phyloP scores from a whole-genome alignment of 1,140 invertebrate genomes.

The Meloidogyne chitwoodi region DNA sequence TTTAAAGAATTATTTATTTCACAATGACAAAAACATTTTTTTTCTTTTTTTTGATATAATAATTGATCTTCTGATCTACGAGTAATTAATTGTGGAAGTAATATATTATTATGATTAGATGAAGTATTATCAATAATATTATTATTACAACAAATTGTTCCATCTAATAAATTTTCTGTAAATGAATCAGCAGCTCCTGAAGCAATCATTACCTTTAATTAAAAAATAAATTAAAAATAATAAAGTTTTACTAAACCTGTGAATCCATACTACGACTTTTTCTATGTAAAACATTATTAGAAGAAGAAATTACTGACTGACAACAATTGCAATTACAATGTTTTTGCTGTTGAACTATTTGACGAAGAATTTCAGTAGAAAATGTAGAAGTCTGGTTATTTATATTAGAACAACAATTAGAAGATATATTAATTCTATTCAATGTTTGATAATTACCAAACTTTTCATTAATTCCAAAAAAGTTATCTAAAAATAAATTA shows the following conservation, averaged over 20 bases:
- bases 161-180: not conserved
- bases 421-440: not conserved
- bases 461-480: not conserved
- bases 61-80: no score
- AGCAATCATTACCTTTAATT: not conserved
- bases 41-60: not conserved
- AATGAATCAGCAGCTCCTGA: not conserved
- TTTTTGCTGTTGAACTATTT: not conserved
- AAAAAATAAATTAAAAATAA: not conserved
- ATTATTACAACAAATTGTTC: not conserved
- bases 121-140: not conserved
- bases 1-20: not conserved
- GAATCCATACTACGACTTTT: conserved; percentile 56
- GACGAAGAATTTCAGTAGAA: not conserved
- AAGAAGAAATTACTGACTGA: not conserved
- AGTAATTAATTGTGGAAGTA: no score
- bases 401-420: not conserved
- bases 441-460: not conserved
- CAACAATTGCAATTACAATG: not conserved
- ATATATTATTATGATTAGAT: not conserved
- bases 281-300: conserved; percentile 34
- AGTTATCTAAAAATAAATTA: not conserved
- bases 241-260: conserved; percentile 26
- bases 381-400: not conserved
- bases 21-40: not conserved